Base-by-base conservation (phyloP, 2,113 vertebrate species). In the Struthidea cinerea region DNA sequence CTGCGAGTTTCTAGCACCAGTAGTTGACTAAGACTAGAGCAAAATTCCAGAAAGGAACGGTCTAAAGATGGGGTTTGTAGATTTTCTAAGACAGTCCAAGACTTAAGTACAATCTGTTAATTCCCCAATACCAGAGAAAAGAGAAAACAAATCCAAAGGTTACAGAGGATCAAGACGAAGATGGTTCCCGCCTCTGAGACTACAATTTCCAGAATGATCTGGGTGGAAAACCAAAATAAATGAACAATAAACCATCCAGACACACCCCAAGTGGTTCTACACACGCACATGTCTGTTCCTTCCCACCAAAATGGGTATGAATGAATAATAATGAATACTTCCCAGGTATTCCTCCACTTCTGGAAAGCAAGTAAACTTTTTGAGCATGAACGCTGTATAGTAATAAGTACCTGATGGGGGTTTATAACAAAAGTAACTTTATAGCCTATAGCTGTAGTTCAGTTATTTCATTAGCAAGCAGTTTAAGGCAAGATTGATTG, bases 261-360 rank as follows among this genome's bases (percentile, higher is more conserved):
- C 7, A 27, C 1, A 0, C 13, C 24, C 27, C 23, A 3, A 39
- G 15, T 19, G 22, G 7, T 35, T 57, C 23, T 44, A 7, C 8
- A 7, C 1, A 5, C 1, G 4, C 16, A 39, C 1, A 0, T 4
- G 7, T 13, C 19, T 74, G 8, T 21, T 60, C 27, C 39, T 53
- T 5, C 23, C 16, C 50, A 53, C 28, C 9, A 11, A 56, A 77
- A 46, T 0, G 3, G 17, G 12, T 37, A 60, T 12, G 35, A 37
- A 60, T 13, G 24, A 60, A 60, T 12, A 27, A 26, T 27, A 37
- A 37, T 18, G 23, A 60, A 37, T 26, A 42, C 16, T 59, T 56
- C 8, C 7, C 28, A 33, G 15, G 22, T 30, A 35, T 30, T 61
- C 32, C 53, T 55, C 41, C 39, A 19, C 26, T 59, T 64, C 35